Evolutionary conservation across 1,140 invertebrate genomes (phyloP).

Genomic region (Leptinotarsa undecemlineata): DNA sequence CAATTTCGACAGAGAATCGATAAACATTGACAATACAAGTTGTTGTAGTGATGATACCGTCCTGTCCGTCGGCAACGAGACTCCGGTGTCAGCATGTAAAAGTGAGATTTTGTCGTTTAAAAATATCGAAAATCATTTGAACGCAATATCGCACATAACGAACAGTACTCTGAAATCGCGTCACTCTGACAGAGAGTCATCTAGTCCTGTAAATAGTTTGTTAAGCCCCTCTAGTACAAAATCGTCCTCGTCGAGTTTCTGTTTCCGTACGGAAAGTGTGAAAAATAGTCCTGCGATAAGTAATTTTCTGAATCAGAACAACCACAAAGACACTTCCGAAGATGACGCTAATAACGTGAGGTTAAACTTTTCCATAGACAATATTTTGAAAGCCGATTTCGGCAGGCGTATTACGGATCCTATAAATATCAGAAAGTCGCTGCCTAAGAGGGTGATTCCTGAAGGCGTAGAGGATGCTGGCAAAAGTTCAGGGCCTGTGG

Average conservation of each 20-base stretch:
- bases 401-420: constrained; percentile 74
- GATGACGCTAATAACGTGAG: constrained; percentile 65
- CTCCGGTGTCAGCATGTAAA: constrained; percentile 21
- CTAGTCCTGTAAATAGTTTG: constrained; percentile 44
- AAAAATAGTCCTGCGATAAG: not conserved
- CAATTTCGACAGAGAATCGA: constrained; percentile 48
- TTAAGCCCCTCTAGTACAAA: constrained; percentile 48
- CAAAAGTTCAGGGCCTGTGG: constrained; percentile 46
- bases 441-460: constrained; percentile 53
- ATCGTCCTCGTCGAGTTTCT: constrained; percentile 38
- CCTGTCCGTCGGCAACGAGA: constrained; percentile 69
- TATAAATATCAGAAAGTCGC: constrained; percentile 63
- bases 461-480: constrained; percentile 31
- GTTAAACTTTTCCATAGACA: constrained; percentile 90
- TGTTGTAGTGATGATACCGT: constrained; percentile 70
- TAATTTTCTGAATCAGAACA: constrained; percentile 11
- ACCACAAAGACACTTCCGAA: constrained; percentile 54
- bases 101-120: constrained; percentile 58
- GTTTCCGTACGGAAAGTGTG: constrained; percentile 22
- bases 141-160: constrained; percentile 63
- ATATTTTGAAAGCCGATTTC: constrained; percentile 89
- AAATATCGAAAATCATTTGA: constrained; percentile 64
- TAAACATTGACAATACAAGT: constrained; percentile 55
- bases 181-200: constrained; percentile 40
- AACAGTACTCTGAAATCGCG: constrained; percentile 46